Evolutionary conservation across 1,140 invertebrate species (phyloP), one percentile per base, ranked within the genome.

Genomic region (Heliconius hermathena): DNA sequence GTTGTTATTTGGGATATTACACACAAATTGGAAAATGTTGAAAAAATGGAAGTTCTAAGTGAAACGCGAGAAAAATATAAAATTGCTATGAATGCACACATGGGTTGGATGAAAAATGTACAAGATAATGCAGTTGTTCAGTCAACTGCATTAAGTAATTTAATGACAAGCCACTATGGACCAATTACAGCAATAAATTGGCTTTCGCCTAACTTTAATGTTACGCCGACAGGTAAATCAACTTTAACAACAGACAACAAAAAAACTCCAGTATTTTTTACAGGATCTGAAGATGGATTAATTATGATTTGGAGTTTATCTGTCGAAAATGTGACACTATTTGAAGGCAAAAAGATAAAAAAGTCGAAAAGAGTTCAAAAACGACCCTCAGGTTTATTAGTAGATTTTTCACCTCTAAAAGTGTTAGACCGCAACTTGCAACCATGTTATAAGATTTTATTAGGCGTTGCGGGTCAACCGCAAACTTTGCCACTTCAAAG

Each of bases 1-100:
- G 91, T 97, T 22, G 92, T 97, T 33, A 81, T 97, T 26, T 97
- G 97, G 97, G 96, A 97, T 88, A 94, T 97, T 54, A 95, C 95
- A 8, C 96, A 96, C 74, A 96, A 96, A 85, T 94, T 97, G 71
- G 95, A 97, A 82, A 95, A 95, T 81, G 92, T 96, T 0, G 96
- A 97, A 81, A 94, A 92, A 52, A 92, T 96, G 36, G 94, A 96
- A 87, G 95, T 96, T n/a, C 84, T 96, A n/a, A 96, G 96, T 71
- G 91, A 95, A 54, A 94, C 93, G 0, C 96, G 97, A 89, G 92
- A 95, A 83, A 96, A 95, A 82, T 96, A 97, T 85, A 92, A 95
- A 60, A 93, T 92, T 2, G 90, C 94, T n/a, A 96, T 97, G 89
- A 95, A 95, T 76, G 95, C 95, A 74, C 95, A 96, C 81, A 96